Evolutionary conservation across 2,888 invertebrate species (phyloP), one percentile per base, ranked within the genome.

Genomic region (Agrochola macilenta): DNA sequence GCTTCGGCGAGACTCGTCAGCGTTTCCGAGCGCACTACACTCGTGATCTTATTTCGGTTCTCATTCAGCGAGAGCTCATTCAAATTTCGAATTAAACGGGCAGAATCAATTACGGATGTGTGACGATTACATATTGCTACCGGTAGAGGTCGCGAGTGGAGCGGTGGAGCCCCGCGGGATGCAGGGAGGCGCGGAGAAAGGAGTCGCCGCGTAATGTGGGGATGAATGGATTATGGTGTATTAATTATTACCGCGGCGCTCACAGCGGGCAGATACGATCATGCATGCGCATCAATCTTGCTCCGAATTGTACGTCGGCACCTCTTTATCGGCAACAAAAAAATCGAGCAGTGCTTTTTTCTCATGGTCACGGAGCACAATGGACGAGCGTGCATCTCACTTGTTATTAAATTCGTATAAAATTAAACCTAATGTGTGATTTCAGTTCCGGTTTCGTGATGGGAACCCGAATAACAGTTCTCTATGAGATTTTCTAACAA

Each of bases 321-420:
- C 95, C 95, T 96, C 96, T 96, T 96, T 96, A 96, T 94, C 95
- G 93, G 87, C 84, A 89, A 93, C 92, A 92, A 95, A 95, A 93
- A 96, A 95, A 93, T 93, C 93, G 93, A 89, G 92, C 93, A 91
- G 79, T 89, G 87, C 85, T 91, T 93, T 93, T 94, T 96, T 96
- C 96, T 95, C 96, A 96, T 95, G 95, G 92, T 89, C 93, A 90
- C 90, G 89, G 87, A 86, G 83, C 91, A 91, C 96, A 96, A 96
- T 96, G 91, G 95, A 80, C 90, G 82, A 83, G 89, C 90, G 93
- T 90, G 93, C 95, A 94, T 94, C 95, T 94, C 94, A 93, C 95
- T 96, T 93, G 95, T 96, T 96, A 96, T 96, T 96, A 96, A 96
- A 96, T 96, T 96, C 96, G 95, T 95, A 96, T 96, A 96, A 96